Base-by-base conservation (phyloP, 2,888 invertebrate species). In the Coenonympha arcania region DNA sequence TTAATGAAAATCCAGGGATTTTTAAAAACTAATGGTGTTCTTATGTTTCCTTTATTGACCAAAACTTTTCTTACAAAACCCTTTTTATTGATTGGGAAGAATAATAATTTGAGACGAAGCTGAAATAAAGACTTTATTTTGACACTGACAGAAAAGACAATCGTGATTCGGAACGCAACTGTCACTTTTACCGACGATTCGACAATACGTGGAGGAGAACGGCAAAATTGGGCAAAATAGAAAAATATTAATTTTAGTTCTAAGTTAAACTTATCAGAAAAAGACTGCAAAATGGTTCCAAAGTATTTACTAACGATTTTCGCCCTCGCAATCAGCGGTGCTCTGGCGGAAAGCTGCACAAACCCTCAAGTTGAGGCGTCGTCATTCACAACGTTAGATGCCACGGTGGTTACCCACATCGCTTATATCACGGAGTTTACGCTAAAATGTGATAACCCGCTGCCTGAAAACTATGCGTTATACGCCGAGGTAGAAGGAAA, bases 401-500 rank as follows among this genome's bases (percentile, higher is more conserved):
- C 95, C 0, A 95, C 96, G 40, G 91, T 98, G 55, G 91, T 98
- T 8, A 92, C 93, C 58, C 93, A 90, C 72, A 94, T 98, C 60
- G 97, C 96, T 0, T 95, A 95, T 78, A 93, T 98, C 64, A 91
- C 94, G 9, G 96, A 98, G 79, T 97, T 98, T 81, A 88, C 91
- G 6, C 83, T 98, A 34, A 91, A 92, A 69, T 98, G 98, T 71
- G 89, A 88, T 60, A 90, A 91, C 60, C 82, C 87, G 2, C 61
- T 88, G 61, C 84, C 88, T 50, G 89, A 89, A 56, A 90, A 89
- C 70, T 89, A 93, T 57, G 92, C 92, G 26, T 80, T 98, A 50
- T 97, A 96, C 76, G 98, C 97, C 11, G 96, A 96, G 71, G 90
- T 96, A 50, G 92, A 93, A 61, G 95, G 95, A 37, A 93, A 91